Percentiles rank a stretch among this genome's conserved stretches.
These are phyloP conservation scores for Galagoides demidoff DNA, from an alignment of 2,797 vertebrate species.

Conservation along the genomic window DNA sequence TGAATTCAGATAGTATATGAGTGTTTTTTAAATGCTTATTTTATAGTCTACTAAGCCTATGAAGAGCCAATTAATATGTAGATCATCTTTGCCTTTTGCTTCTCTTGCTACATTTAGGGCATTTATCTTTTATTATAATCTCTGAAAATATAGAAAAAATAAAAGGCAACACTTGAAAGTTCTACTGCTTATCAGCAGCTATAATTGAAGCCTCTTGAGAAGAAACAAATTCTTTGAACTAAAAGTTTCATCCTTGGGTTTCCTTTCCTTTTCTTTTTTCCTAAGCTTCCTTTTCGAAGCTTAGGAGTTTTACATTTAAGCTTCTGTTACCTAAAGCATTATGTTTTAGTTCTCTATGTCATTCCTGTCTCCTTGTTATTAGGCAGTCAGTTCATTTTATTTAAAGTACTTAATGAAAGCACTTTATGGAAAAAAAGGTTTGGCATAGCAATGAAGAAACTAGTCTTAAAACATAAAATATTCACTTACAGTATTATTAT, in stretches of 20 bases:
- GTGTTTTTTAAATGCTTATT: neutral
- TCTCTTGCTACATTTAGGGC: neutral
- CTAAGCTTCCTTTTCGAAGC: neutral
- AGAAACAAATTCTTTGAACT: neutral
- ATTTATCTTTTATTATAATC: slow-evolving; percentile 52
- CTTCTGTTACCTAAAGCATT: neutral
- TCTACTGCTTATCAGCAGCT: slow-evolving; percentile 37
- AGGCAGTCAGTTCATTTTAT: slow-evolving; percentile 33
- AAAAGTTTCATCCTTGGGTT: slow-evolving; percentile 3
- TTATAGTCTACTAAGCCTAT: slow-evolving; percentile 1
- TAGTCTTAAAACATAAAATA: slow-evolving; percentile 23
- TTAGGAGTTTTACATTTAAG: neutral
- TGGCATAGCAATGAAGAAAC: slow-evolving; percentile 2
- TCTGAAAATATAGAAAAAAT: slow-evolving; percentile 31
- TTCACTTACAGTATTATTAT: neutral
- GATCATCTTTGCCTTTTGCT: neutral
- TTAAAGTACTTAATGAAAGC: slow-evolving; percentile 14
- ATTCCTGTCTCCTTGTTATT: slow-evolving; percentile 30
- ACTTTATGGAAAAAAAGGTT: neutral
- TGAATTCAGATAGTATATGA: neutral
- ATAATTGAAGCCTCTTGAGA: slow-evolving; percentile 42
- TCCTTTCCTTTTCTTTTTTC: neutral
- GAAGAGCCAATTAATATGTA: neutral
- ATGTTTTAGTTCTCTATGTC: slow-evolving; percentile 9
- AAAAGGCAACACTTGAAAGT: neutral